Evolutionary conservation across 2,888 invertebrate genomes (phyloP).

Genomic region (Labia minor): DNA sequence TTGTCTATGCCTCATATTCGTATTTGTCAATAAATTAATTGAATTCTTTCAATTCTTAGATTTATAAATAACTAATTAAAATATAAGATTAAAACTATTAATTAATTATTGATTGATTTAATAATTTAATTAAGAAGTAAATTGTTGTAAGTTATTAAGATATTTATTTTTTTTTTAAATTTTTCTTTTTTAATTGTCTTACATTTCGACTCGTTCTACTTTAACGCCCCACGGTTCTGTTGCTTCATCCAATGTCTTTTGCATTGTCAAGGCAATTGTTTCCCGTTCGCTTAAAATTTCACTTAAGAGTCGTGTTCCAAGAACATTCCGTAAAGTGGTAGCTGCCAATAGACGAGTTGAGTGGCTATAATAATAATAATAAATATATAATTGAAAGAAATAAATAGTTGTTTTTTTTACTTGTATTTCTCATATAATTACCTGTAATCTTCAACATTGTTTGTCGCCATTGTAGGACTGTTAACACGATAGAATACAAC

Average conservation of each 20-base stretch:
- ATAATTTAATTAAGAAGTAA: too few relatives aligned
- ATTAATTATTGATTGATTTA: too few relatives aligned
- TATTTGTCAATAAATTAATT: too few relatives aligned
- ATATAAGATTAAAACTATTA: too few relatives aligned
- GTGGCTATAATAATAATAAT: conserved; percentile 45
- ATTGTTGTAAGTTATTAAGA: too few relatives aligned
- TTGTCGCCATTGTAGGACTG: conserved; percentile 34
- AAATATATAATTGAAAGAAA: not conserved
- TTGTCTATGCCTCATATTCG: too few relatives aligned
- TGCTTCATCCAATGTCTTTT: conserved; percentile 69
- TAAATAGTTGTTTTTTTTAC: too few relatives aligned
- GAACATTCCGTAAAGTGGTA: conserved; percentile 75
- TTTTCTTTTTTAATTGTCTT: conserved; percentile 39
- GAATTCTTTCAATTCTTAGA: too few relatives aligned
- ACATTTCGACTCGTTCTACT: conserved; percentile 92
- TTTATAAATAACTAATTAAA: too few relatives aligned
- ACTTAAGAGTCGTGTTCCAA: conserved; percentile 83
- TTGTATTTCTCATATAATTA: conserved; percentile 23
- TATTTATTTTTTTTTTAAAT: too few relatives aligned
- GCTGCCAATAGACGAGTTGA: conserved; percentile 73
- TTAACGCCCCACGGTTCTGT: conserved; percentile 90
- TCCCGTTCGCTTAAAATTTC: conserved; percentile 88
- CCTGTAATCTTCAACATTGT: conserved; percentile 36
- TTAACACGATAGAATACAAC: conserved; percentile 39
- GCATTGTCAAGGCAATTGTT: conserved; percentile 84